Percentiles rank a stretch among this genome's conserved stretches.
These are phyloP conservation scores for Pyrgilauda ruficollis DNA, from an alignment of 2,113 vertebrate species.

Conservation along the genomic window DNA sequence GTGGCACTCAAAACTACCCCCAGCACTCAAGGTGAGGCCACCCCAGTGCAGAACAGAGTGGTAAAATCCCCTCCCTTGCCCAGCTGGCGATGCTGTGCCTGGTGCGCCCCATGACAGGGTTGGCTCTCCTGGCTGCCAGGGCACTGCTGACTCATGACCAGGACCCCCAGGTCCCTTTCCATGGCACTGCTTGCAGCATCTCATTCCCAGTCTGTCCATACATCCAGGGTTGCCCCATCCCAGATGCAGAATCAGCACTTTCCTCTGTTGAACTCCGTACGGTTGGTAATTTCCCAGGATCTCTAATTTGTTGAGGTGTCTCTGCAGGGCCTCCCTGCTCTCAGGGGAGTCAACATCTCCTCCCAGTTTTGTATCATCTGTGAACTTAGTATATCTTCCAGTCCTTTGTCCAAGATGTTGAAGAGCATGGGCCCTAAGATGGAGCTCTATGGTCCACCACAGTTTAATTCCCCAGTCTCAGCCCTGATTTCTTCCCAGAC, in stretches of 20 bases:
- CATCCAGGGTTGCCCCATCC: neutral
- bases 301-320: neutral
- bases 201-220: neutral
- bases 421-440: neutral
- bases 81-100: accelerated
- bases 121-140: neutral
- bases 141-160: neutral
- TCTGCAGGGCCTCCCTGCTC: neutral
- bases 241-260: accelerated
- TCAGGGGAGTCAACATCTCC: neutral
- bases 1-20: accelerated
- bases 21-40: accelerated
- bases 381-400: neutral
- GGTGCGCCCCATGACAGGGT: accelerated
- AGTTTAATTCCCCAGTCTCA: neutral
- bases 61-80: neutral
- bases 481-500: neutral
- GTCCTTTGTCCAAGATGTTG: neutral
- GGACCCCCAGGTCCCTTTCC: neutral
- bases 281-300: neutral
- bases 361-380: neutral
- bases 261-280: accelerated
- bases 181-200: neutral
- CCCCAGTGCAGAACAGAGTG: neutral
- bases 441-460: neutral